phyloP scores from a whole-genome alignment of 2,888 invertebrate species.

The Ctena decussata region DNA sequence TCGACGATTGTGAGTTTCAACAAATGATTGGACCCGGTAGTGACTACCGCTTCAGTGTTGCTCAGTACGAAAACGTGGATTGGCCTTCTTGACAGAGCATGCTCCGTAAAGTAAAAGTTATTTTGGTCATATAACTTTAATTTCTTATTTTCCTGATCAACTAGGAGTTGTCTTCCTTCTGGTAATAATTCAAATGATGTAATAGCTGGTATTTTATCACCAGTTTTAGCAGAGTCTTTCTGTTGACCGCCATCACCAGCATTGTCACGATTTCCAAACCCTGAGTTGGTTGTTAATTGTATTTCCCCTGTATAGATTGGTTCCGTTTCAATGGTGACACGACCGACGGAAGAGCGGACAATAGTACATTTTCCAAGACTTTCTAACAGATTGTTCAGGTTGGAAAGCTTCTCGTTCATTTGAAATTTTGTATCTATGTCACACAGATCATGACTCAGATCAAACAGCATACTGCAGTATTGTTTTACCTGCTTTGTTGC shows the following conservation, averaged over 20 bases:
- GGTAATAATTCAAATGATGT: neutral
- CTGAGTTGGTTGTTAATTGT: neutral
- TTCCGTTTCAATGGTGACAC: neutral
- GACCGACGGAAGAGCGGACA: too few species aligned
- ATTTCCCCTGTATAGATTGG: neutral
- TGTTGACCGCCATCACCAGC: too few species aligned
- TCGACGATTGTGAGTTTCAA: neutral
- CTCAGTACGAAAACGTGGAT: neutral
- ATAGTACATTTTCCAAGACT: neutral
- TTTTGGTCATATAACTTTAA: neutral
- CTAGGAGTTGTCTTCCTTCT: neutral
- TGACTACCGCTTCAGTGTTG: neutral
- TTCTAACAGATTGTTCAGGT: neutral
- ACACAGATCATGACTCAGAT: neutral
- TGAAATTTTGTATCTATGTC: neutral
- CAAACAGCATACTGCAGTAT: neutral
- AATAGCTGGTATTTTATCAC: too few species aligned
- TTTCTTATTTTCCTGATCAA: neutral
- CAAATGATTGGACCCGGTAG: neutral
- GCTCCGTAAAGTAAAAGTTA: neutral
- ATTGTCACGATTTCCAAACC: neutral
- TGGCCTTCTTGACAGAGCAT: neutral
- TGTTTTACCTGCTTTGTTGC: neutral
- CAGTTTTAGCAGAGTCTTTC: too few species aligned
- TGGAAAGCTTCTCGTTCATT: neutral